Percentiles rank a stretch among this genome's conserved stretches.
phyloP scores from a whole-genome alignment of 1,140 invertebrate genomes.

The Drosophila lowei region DNA sequence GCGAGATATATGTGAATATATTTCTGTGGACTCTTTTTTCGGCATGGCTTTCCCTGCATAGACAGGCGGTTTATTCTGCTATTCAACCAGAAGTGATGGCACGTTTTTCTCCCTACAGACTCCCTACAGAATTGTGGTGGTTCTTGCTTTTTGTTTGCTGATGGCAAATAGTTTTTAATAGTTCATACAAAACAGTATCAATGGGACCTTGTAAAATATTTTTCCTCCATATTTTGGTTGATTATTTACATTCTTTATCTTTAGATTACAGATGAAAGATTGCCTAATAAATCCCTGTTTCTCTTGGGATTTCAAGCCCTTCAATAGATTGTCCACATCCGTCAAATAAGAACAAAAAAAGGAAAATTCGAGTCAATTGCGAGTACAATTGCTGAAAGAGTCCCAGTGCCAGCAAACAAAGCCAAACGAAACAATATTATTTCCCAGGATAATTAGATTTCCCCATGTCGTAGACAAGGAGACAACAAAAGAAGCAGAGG shows the following conservation, averaged over 20 bases:
- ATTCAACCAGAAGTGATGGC: constrained; percentile 33
- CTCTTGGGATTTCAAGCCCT: background rate
- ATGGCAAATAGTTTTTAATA: no score
- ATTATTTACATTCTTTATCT: no score
- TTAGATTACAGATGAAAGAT: no score
- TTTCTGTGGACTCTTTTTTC: constrained; percentile 36
- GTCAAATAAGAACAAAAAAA: constrained; percentile 5
- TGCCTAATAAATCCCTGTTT: background rate
- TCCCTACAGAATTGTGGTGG: no score
- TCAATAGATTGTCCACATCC: background rate
- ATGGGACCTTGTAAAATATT: no score
- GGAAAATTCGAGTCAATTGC: constrained; percentile 56
- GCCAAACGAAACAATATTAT: constrained; percentile 43
- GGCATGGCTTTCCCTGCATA: constrained; percentile 14
- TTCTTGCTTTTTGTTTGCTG: no score
- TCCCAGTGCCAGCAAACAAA: constrained; percentile 16
- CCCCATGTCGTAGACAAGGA: constrained; percentile 15
- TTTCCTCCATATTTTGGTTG: no score
- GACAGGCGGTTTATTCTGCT: constrained; percentile 42
- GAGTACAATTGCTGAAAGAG: constrained; percentile 27
- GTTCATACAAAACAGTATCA: no score
- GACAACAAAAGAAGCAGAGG: constrained; percentile 29
- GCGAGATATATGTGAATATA: constrained; percentile 45
- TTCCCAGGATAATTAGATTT: constrained; percentile 67
- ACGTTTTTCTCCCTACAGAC: constrained; percentile 8